Percentiles rank a stretch among this genome's conserved stretches.
Evolutionary conservation across 1,140 invertebrate genomes (phyloP).

Genomic region (Calliphora vicina): DNA sequence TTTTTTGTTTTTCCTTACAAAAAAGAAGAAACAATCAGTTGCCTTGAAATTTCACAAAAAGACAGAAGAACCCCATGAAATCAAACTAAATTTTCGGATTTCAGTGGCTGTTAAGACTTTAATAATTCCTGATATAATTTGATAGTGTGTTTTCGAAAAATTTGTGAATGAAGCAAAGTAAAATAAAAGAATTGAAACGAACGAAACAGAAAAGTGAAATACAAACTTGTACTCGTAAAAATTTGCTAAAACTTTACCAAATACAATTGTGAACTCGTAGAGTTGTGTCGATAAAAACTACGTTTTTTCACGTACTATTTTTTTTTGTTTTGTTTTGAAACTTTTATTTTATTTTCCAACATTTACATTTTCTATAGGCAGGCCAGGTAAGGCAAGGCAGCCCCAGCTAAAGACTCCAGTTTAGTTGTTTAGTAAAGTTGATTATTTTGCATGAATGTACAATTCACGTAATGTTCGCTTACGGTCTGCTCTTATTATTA

Average conservation of each 20-base stretch:
- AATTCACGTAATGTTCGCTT: constrained; percentile 1
- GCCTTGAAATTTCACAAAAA: background rate
- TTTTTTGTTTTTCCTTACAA: background rate
- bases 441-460: constrained; percentile 13
- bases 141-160: background rate
- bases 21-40: background rate
- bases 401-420: background rate
- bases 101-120: background rate
- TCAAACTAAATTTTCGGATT: background rate
- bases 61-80: too few relatives aligned
- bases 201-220: too few relatives aligned
- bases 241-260: too few relatives aligned
- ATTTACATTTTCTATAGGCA: background rate
- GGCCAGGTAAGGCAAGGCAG: background rate
- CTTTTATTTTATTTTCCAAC: background rate
- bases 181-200: too few relatives aligned
- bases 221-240: too few relatives aligned
- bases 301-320: background rate
- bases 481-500: background rate
- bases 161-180: background rate
- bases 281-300: background rate
- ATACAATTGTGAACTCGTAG: too few relatives aligned
- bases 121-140: background rate
- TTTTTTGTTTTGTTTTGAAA: background rate
- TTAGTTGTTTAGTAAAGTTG: background rate